These are phyloP conservation scores for Oryctolagus cuniculus DNA, from an alignment of 2,113 vertebrate species.

Conservation along the genomic window mOryCun1.1 NC_091442.1:33383501-33384000, in stretches of 20 bases:
- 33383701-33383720: not conserved
- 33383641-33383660: not conserved
- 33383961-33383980: not conserved
- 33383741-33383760: not conserved
- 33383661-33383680: not conserved
- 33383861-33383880: not conserved
- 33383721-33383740: not conserved
- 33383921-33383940: not conserved
- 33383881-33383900: no score
- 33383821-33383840: no score
- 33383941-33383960: not conserved
- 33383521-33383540: not conserved
- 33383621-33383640: not conserved
- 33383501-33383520: not conserved
- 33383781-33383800: not conserved
- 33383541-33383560: conserved; percentile 9
- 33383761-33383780: not conserved
- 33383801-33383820: not conserved
- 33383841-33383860: not conserved
- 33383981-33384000: not conserved
- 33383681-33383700: not conserved
- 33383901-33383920: not conserved
- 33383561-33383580: conserved; percentile 5
- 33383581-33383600: not conserved
- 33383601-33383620: not conserved